These are phyloP conservation scores for Lates japonicus DNA, from an alignment of 2,797 vertebrate species.

Conservation along the genomic window DNA sequence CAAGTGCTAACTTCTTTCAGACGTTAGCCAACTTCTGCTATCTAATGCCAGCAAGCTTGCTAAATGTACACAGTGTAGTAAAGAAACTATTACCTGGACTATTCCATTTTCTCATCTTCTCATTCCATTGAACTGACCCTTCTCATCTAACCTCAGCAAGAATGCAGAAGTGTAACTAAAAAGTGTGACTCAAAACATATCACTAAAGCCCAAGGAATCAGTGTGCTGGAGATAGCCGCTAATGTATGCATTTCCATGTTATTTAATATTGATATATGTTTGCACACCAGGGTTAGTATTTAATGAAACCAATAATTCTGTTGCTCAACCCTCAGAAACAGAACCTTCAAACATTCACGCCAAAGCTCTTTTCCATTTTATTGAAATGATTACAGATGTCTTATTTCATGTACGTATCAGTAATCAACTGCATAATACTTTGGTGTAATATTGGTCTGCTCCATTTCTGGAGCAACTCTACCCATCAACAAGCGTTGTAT, in stretches of 20 bases:
- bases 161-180: not conserved
- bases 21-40: not conserved
- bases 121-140: not conserved
- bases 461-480: not conserved
- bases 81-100: no score
- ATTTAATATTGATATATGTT: not conserved
- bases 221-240: not conserved
- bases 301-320: conserved; percentile 1
- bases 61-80: not conserved
- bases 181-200: not conserved
- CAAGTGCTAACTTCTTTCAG: no score
- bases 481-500: not conserved
- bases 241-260: not conserved
- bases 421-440: not conserved
- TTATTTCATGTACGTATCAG: not conserved
- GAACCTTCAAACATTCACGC: not conserved
- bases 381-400: conserved; percentile 6
- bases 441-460: conserved; percentile 3
- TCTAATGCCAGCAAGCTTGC: no score
- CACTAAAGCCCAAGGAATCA: not conserved
- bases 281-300: not conserved
- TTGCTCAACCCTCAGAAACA: not conserved
- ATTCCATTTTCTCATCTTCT: no score
- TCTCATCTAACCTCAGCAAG: not conserved
- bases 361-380: not conserved